Evolutionary conservation across 2,113 vertebrate species (phyloP).

Genomic region (Macroglossus sobrinus): DNA sequence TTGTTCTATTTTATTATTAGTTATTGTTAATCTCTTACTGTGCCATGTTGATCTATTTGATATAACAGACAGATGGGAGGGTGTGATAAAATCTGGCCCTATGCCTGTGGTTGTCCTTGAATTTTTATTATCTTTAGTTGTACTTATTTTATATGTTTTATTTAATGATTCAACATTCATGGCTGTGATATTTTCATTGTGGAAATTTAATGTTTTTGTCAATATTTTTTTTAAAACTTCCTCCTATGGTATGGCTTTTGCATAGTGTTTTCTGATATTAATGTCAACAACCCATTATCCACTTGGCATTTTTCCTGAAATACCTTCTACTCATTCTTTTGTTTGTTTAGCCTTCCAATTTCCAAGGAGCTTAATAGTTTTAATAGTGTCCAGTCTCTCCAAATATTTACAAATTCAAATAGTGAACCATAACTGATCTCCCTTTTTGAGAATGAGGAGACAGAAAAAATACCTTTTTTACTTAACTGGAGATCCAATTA

Average conservation of each 20-base stretch:
- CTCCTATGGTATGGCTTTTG: neutral
- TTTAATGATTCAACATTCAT: neutral
- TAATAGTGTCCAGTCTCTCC: neutral
- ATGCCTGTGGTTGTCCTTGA: neutral
- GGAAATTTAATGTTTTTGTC: conserved; percentile 6
- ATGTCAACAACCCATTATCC: neutral
- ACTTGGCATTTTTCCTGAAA: neutral
- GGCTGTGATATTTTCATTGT: neutral
- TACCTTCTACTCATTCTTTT: neutral
- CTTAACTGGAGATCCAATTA: neutral
- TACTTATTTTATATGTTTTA: neutral
- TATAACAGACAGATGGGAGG: neutral
- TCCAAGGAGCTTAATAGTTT: neutral
- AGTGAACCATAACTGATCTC: neutral
- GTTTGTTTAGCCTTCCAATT: neutral
- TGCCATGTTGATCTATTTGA: neutral
- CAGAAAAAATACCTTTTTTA: neutral
- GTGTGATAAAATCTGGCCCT: neutral
- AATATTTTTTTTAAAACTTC: neutral
- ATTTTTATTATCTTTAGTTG: neutral
- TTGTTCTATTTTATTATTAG: no score
- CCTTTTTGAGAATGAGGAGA: neutral
- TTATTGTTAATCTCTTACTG: no score
- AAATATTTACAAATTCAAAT: conserved; percentile 23
- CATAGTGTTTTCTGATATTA: neutral